Conservation (phyloP, 2,888 invertebrate species). For the Synanthedon vespiformis region DNA sequence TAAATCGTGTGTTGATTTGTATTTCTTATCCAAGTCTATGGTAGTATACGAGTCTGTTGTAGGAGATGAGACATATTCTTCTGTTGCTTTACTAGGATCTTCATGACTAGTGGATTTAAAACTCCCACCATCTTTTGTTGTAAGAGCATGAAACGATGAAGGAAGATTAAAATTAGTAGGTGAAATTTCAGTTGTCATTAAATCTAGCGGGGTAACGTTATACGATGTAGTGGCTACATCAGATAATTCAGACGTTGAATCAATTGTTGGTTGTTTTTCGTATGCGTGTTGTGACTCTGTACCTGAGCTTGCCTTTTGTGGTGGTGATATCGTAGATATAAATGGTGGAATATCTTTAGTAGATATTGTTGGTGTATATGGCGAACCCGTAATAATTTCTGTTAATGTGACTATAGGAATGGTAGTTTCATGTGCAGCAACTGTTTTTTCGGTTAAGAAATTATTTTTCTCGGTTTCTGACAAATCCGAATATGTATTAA, state of each 20-base stretch:
- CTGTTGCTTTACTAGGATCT: too few relatives aligned
- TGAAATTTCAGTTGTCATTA: not conserved
- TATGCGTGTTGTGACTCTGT: not conserved
- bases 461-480: too few relatives aligned
- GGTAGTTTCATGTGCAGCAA: not conserved
- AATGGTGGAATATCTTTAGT: not conserved
- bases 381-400: not conserved
- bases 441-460: not conserved
- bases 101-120: too few relatives aligned
- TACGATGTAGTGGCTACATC: not conserved
- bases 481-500: too few relatives aligned
- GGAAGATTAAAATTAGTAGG: not conserved
- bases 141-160: too few relatives aligned
- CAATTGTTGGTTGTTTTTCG: not conserved
- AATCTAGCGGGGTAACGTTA: not conserved
- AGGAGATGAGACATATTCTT: too few relatives aligned
- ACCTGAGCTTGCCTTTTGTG: not conserved
- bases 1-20: constrained; percentile 3
- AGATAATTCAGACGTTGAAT: constrained; percentile 2
- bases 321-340: not conserved
- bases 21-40: constrained; percentile 2
- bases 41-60: too few relatives aligned
- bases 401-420: not conserved
- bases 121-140: too few relatives aligned
- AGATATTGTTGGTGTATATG: not conserved